These are phyloP conservation scores for Drosophila pseudoobscura DNA, from an alignment of 1,140 invertebrate genomes.

Conservation along the genomic window DNA sequence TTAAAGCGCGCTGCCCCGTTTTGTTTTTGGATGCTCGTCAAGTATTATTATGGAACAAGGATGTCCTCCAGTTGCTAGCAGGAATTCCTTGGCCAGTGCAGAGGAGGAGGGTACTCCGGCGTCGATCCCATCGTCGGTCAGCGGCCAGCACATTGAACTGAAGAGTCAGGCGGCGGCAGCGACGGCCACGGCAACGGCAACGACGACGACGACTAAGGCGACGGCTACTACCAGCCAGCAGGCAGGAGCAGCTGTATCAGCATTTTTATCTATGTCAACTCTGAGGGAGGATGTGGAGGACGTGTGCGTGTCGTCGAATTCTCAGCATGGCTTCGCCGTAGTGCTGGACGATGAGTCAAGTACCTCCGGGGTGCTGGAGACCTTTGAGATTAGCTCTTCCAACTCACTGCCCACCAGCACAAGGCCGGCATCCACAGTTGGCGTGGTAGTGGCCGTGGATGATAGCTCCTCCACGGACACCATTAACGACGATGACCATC, in stretches of 20 bases:
- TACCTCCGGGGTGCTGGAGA: conserved; percentile 64
- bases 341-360: conserved; percentile 80
- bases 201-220: not conserved
- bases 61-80: conserved; percentile 70
- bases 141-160: conserved; percentile 12
- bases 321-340: conserved; percentile 77
- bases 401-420: conserved; percentile 71
- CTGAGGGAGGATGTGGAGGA: conserved; percentile 74
- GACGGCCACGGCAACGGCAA: not conserved
- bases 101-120: conserved; percentile 42
- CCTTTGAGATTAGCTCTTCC: conserved; percentile 78
- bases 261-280: conserved; percentile 72
- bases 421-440: conserved; percentile 41
- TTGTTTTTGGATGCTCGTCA: conserved; percentile 35
- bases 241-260: conserved; percentile 24
- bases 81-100: conserved; percentile 47
- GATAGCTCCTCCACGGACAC: conserved; percentile 76
- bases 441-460: conserved; percentile 67
- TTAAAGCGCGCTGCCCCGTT: conserved; percentile 22
- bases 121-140: conserved; percentile 21
- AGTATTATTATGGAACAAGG: conserved; percentile 79
- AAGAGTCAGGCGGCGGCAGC: not conserved
- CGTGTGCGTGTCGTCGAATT: conserved; percentile 68
- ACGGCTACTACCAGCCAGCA: conserved; percentile 59
- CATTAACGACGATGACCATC: conserved; percentile 45